These are phyloP conservation scores for Eurystomus gularis DNA, from an alignment of 2,113 vertebrate genomes.

Conservation along the genomic window DNA sequence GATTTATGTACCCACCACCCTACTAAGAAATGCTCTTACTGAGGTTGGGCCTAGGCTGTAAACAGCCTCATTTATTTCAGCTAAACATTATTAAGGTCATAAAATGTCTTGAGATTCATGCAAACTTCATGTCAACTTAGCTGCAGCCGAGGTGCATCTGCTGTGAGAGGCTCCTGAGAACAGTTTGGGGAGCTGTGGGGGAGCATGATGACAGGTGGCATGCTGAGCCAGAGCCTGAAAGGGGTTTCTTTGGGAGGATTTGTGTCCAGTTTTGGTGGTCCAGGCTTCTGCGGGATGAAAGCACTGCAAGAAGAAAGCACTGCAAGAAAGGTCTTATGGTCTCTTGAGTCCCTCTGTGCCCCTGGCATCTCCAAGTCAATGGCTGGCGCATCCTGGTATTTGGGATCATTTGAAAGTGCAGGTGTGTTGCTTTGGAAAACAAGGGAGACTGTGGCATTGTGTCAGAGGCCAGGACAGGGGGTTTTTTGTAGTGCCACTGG, in stretches of 20 bases:
- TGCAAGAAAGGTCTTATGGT: background rate
- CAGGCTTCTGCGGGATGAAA: background rate
- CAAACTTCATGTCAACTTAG: constrained; percentile 25
- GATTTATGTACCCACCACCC: constrained; percentile 20
- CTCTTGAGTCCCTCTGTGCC: background rate
- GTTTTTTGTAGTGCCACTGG: background rate
- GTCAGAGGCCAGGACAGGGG: background rate
- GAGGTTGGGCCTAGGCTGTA: constrained; percentile 11
- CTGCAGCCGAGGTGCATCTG: background rate
- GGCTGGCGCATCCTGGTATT: background rate
- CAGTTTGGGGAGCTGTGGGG: background rate
- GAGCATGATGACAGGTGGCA: background rate
- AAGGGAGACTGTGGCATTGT: fast-evolving
- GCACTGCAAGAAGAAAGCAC: background rate
- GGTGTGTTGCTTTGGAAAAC: background rate
- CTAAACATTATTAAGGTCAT: constrained; percentile 47
- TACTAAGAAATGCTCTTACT: constrained; percentile 15
- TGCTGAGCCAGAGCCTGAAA: background rate
- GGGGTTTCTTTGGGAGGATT: background rate
- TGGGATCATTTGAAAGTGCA: background rate
- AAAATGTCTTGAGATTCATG: constrained; percentile 40
- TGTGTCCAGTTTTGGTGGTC: background rate
- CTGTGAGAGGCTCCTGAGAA: background rate
- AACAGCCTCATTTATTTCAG: constrained; percentile 22
- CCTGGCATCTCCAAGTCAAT: background rate